These are phyloP conservation scores for Drosophila incognita DNA, from an alignment of 2,888 invertebrate genomes.

Conservation along the genomic window DNA sequence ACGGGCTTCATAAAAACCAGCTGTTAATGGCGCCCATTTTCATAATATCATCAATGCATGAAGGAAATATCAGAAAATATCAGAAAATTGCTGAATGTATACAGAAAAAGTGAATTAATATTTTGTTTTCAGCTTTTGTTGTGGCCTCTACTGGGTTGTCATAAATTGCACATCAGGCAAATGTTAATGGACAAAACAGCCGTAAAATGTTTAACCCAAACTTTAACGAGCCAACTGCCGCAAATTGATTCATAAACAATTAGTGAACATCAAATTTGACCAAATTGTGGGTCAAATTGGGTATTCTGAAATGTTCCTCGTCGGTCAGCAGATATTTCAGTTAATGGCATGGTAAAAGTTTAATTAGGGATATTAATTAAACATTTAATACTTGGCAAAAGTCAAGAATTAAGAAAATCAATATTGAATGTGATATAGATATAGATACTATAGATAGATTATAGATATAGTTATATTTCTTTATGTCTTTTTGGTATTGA, in stretches of 20 bases:
- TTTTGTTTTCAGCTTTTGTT: slow-evolving; percentile 17
- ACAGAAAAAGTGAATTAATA: slow-evolving; percentile 21
- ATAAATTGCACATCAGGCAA: slow-evolving; percentile 63
- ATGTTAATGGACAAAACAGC: slow-evolving; percentile 54
- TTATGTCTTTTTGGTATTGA: not conserved
- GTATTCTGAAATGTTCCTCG: slow-evolving; percentile 9
- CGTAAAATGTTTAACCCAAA: slow-evolving; percentile 63
- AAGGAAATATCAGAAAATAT: slow-evolving; percentile 12
- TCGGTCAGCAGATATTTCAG: slow-evolving; percentile 1
- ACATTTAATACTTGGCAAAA: not conserved
- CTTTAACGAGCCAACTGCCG: slow-evolving; percentile 55
- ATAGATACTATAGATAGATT: too few species aligned
- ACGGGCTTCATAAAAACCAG: slow-evolving; percentile 66
- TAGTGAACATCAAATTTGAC: slow-evolving; percentile 46
- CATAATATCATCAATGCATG: slow-evolving; percentile 50
- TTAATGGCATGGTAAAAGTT: slow-evolving; percentile 1
- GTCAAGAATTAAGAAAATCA: not conserved
- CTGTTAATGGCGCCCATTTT: slow-evolving; percentile 65
- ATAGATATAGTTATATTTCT: not conserved
- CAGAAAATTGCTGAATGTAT: not conserved
- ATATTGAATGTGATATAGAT: not conserved
- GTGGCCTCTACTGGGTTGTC: slow-evolving; percentile 14
- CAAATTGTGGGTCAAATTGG: slow-evolving; percentile 34
- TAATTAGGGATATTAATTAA: slow-evolving; percentile 3
- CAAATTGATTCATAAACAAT: slow-evolving; percentile 72